Percentiles rank a stretch among this genome's conserved stretches.
These are phyloP conservation scores for Xylocampa areola DNA, from an alignment of 2,888 invertebrate species.

Conservation along the genomic window DNA sequence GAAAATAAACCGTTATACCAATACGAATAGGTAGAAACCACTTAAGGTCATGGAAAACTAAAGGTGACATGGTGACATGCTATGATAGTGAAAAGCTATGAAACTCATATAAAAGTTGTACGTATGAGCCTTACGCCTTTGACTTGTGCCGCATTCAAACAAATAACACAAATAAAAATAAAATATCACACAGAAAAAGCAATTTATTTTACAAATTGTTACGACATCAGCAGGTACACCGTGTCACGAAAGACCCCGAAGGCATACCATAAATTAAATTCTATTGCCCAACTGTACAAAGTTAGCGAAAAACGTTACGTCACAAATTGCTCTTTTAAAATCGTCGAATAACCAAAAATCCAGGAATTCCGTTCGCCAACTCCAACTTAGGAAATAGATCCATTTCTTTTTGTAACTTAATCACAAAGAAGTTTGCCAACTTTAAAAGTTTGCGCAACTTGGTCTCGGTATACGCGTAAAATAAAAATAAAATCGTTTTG, in stretches of 20 bases:
- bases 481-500: slow-evolving; percentile 68
- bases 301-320: slow-evolving; percentile 48
- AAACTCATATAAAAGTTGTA: too few species aligned
- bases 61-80: too few species aligned
- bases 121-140: too few species aligned
- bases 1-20: too few species aligned
- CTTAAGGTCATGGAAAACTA: too few species aligned
- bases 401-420: slow-evolving; percentile 71
- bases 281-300: slow-evolving; percentile 49
- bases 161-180: slow-evolving; percentile 33
- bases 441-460: slow-evolving; percentile 66
- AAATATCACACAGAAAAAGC: slow-evolving; percentile 30
- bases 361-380: slow-evolving; percentile 50
- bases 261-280: slow-evolving; percentile 52
- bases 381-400: slow-evolving; percentile 66
- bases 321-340: slow-evolving; percentile 57
- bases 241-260: slow-evolving; percentile 33
- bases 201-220: slow-evolving; percentile 51
- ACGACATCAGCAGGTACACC: slow-evolving; percentile 48
- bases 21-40: too few species aligned
- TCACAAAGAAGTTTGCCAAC: slow-evolving; percentile 66
- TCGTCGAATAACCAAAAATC: slow-evolving; percentile 55
- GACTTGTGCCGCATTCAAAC: background rate
- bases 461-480: slow-evolving; percentile 64
- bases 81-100: too few species aligned